Conservation (phyloP, 2,797 vertebrate genomes). For the Iguana delicatissima region DNA sequence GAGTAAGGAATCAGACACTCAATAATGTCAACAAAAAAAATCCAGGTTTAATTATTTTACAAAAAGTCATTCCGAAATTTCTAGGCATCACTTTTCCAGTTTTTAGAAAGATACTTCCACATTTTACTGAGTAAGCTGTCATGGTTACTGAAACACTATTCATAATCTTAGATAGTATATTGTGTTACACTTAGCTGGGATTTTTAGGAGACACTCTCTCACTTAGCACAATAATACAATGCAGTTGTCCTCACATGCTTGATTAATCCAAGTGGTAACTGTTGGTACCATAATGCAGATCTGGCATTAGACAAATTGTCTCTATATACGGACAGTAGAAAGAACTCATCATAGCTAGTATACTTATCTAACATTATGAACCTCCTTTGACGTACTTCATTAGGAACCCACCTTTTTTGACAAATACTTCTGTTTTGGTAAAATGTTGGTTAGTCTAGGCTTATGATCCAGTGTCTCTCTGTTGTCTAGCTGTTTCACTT, state of each 20-base stretch:
- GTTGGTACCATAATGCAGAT: constrained; percentile 62
- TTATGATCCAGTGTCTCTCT: constrained; percentile 93
- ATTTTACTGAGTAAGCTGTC: constrained; percentile 66
- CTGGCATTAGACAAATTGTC: constrained; percentile 65
- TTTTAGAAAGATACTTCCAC: constrained; percentile 73
- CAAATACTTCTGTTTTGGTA: constrained; percentile 97
- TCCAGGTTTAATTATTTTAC: constrained; percentile 78
- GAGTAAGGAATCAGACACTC: constrained; percentile 76
- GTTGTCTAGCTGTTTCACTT: constrained; percentile 98
- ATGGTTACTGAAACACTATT: constrained; percentile 68
- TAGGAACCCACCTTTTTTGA: constrained; percentile 94
- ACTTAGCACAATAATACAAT: constrained; percentile 67
- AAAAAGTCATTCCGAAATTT: constrained; percentile 68
- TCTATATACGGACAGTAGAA: constrained; percentile 66
- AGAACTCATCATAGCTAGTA: constrained; percentile 57
- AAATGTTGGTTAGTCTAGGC: constrained; percentile 90
- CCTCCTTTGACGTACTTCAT: constrained; percentile 49
- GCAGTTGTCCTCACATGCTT: constrained; percentile 76
- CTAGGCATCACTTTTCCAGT: constrained; percentile 69
- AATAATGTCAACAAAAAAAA: constrained; percentile 69
- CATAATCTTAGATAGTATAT: constrained; percentile 70
- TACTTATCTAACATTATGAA: neutral
- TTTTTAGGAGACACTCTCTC: constrained; percentile 65
- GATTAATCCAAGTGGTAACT: constrained; percentile 68
- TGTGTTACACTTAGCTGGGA: constrained; percentile 70